These are phyloP conservation scores for Halcyon leucocephala DNA, from an alignment of 2,797 vertebrate genomes.

Conservation along the genomic window DNA sequence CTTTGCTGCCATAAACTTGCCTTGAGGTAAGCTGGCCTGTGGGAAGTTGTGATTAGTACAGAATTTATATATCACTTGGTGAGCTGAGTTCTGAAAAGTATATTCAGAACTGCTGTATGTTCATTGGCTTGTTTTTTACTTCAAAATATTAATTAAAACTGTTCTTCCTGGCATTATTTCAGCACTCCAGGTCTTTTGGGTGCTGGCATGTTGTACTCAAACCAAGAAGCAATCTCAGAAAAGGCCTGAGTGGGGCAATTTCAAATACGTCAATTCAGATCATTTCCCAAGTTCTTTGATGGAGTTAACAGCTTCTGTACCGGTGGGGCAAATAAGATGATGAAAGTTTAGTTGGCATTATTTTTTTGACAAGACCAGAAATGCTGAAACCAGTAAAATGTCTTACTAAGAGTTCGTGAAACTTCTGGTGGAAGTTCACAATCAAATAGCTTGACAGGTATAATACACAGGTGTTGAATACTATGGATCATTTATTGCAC, in stretches of 20 bases:
- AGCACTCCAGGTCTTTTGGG: background rate
- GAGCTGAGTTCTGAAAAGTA: background rate
- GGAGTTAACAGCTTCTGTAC: background rate
- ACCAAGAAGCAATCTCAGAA: background rate
- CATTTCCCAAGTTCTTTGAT: background rate
- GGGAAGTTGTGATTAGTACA: background rate
- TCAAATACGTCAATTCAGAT: background rate
- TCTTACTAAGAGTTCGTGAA: background rate
- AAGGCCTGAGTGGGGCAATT: background rate
- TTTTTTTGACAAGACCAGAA: background rate
- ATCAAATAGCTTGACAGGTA: background rate
- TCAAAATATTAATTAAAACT: background rate
- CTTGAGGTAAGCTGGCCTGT: background rate
- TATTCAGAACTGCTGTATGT: background rate
- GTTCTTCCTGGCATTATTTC: background rate
- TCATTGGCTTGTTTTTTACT: slow-evolving; percentile 15
- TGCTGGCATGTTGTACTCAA: background rate
- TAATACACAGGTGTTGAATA: background rate
- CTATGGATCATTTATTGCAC: background rate
- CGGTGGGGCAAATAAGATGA: background rate
- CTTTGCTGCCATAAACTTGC: background rate
- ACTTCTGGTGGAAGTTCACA: background rate
- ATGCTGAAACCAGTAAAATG: background rate
- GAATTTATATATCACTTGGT: background rate
- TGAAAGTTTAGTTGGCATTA: background rate